phyloP scores from a whole-genome alignment of 2,888 invertebrate genomes.

The Dryococelus australis region DNA sequence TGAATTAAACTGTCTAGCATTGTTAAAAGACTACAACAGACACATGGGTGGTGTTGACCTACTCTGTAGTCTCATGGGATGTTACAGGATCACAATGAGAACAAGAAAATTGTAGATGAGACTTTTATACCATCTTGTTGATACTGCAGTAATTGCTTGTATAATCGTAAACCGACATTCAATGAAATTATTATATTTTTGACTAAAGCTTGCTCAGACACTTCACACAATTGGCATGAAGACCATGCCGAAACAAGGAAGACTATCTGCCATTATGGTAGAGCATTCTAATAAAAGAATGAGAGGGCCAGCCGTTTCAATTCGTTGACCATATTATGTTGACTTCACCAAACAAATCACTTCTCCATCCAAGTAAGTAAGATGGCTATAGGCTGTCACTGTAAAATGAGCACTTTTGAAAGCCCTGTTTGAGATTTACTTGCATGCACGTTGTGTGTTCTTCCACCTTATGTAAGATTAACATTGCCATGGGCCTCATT shows the following conservation, averaged over 20 bases:
- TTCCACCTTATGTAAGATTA: too few relatives aligned
- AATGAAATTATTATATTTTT: background rate
- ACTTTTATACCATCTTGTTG: background rate
- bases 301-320: background rate
- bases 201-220: background rate
- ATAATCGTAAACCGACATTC: background rate
- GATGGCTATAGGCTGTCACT: too few relatives aligned
- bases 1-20: background rate
- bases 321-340: background rate
- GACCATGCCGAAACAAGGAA: background rate
- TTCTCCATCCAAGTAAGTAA: background rate
- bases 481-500: too few relatives aligned
- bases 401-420: too few relatives aligned
- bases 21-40: background rate
- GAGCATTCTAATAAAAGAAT: background rate
- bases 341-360: background rate
- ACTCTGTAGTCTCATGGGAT: background rate
- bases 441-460: too few relatives aligned
- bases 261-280: background rate
- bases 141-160: background rate
- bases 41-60: constrained; percentile 1
- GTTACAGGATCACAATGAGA: constrained; percentile 1
- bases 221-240: background rate
- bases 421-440: too few relatives aligned
- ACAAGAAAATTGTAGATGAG: background rate